phyloP scores from a whole-genome alignment of 2,113 vertebrate genomes.

The Alligator mississippiensis region DNA sequence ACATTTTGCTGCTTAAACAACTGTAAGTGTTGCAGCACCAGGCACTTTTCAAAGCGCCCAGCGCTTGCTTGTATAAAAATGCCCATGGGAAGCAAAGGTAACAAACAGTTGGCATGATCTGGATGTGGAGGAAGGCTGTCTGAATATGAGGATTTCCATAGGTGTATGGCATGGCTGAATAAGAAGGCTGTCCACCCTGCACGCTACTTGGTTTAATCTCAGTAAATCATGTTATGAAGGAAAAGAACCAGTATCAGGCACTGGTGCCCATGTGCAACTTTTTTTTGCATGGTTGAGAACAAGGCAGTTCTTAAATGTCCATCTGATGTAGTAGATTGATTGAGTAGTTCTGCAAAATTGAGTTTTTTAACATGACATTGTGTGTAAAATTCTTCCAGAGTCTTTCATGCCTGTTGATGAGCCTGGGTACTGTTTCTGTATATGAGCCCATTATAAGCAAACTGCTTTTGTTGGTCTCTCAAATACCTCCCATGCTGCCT shows the following conservation, averaged over 20 bases:
- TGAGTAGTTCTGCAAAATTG: neutral
- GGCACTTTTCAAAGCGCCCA: too few relatives aligned
- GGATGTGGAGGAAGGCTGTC: slow-evolving; percentile 11
- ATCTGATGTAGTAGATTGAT: neutral
- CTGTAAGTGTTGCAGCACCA: too few relatives aligned
- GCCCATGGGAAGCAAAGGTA: too few relatives aligned
- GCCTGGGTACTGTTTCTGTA: neutral
- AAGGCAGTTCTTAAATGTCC: neutral
- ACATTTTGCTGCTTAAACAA: too few relatives aligned
- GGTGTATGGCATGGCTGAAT: neutral
- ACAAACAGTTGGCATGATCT: too few relatives aligned
- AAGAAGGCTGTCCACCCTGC: too few relatives aligned
- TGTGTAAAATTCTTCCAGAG: neutral
- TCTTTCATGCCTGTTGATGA: neutral
- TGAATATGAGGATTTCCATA: neutral
- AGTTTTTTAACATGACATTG: neutral
- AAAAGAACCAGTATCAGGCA: neutral
- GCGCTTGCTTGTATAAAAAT: too few relatives aligned
- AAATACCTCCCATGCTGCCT: neutral
- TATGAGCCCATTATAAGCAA: neutral
- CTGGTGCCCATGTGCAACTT: neutral
- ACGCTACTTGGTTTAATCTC: neutral
- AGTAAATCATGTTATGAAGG: neutral
- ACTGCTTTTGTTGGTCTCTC: slow-evolving; percentile 29
- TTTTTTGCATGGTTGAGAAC: neutral